Evolutionary conservation across 1,140 invertebrate genomes (phyloP).

Genomic region (Pseudomyrmex flavicornis): DNA sequence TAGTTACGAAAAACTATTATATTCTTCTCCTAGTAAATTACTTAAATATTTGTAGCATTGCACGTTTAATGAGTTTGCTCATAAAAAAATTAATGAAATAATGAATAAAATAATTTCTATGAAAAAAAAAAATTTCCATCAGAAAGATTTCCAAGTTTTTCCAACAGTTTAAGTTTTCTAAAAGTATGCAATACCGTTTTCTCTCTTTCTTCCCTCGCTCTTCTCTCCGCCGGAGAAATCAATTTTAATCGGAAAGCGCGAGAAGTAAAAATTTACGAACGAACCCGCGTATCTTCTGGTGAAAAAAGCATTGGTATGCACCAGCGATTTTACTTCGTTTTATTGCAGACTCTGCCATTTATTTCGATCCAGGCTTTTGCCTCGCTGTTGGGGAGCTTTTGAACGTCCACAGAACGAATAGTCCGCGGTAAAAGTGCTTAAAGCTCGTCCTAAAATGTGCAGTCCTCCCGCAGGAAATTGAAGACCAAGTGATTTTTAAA

Average conservation of each 20-base stretch:
- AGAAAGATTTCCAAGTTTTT: too few relatives aligned
- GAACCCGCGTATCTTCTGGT: slow-evolving; percentile 36
- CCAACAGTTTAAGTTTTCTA: not conserved
- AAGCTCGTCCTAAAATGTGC: slow-evolving; percentile 52
- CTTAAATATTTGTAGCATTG: too few relatives aligned
- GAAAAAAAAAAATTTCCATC: not conserved
- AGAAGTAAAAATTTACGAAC: slow-evolving; percentile 58
- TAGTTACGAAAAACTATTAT: not conserved
- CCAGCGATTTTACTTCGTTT: slow-evolving; percentile 47
- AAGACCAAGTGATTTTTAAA: slow-evolving; percentile 28
- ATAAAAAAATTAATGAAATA: too few relatives aligned
- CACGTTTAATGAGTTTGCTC: too few relatives aligned
- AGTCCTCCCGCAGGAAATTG: slow-evolving; percentile 10
- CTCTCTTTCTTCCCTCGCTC: not conserved
- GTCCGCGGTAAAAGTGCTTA: slow-evolving; percentile 60
- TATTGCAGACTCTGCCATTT: slow-evolving; percentile 55
- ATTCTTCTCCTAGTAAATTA: too few relatives aligned
- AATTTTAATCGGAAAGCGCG: slow-evolving; percentile 57
- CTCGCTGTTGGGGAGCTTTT: slow-evolving; percentile 60
- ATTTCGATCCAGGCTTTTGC: slow-evolving; percentile 66
- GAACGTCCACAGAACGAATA: slow-evolving; percentile 59
- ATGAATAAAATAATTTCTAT: too few relatives aligned
- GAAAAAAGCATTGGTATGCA: slow-evolving; percentile 50
- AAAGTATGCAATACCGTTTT: not conserved
- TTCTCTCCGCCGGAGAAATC: slow-evolving; percentile 37